Evolutionary conservation across 2,888 invertebrate species (phyloP), one percentile per base, ranked within the genome.

Genomic region (Drosophila siamana): DNA sequence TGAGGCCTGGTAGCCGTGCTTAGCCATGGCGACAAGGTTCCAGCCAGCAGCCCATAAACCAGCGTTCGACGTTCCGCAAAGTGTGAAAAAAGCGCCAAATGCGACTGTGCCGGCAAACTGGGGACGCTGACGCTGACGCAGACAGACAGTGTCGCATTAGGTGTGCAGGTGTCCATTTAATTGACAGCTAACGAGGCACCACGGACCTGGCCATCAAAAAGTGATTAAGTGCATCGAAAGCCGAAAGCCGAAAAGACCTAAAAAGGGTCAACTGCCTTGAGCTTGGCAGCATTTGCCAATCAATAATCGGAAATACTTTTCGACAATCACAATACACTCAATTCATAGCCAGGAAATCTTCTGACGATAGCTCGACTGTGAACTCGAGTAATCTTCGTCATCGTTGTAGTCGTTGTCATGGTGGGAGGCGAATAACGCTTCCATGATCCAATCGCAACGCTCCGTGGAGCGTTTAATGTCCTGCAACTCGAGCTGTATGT

Each of bases 111-210:
- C 24, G 5, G 24, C 24, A 33, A 33, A 51, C 13, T 40, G 55
- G 48, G 43, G 19, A 19, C 2, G 3, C 19, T 19, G 19, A 19
- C 47, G 24, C 15, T 38, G 41, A 43, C 59, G 19, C 19, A 57
- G 19, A 60, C 40, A 8, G 61, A 60, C 74, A 66, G 69, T 80
- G 71, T 74, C 70, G 73, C 76, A 88, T 85, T 85, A 86, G 84
- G 80, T 69, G 85, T 65, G 80, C 86, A 85, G 86, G 86, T 89
- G 89, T 87, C 81, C 78, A 83, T 64, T 87, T 87, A 89, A 87
- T 86, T 86, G 88, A 87, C 88, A 86, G 80, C 73, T 76, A 85
- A 83, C 87, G 83, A 86, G 80, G 59, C 70, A 78, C 74, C 43
- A 61, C 70, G 51, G 73, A 72, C 75, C 74, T 67, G 36, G 66